These are phyloP conservation scores for Erebia ligea DNA, from an alignment of 2,888 invertebrate species.

Conservation along the genomic window DNA sequence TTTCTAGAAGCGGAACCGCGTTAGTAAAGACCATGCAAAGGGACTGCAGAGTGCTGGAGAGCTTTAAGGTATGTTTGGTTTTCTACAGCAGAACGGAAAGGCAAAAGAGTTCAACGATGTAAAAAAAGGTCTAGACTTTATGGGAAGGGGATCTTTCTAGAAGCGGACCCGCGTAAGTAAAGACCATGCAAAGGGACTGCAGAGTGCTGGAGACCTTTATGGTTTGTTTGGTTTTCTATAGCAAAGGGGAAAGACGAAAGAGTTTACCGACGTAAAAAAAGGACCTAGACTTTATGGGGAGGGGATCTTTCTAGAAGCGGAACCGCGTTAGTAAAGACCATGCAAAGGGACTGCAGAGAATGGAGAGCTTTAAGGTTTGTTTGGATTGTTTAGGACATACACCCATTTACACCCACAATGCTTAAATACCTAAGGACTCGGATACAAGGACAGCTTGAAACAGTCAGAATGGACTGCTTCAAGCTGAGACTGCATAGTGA, in stretches of 20 bases:
- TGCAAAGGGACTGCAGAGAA: conserved; percentile 82
- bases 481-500: too few species aligned
- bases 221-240: conserved; percentile 54
- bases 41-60: too few species aligned
- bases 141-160: conserved; percentile 97
- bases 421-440: too few species aligned
- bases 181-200: conserved; percentile 98
- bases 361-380: conserved; percentile 89
- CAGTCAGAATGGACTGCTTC: too few species aligned
- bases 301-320: conserved; percentile 97
- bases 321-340: conserved; percentile 97
- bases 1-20: conserved; percentile 96
- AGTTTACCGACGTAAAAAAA: conserved; percentile 93
- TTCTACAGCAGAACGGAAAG: conserved; percentile 91
- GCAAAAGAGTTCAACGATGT: conserved; percentile 94
- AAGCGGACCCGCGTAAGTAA: conserved; percentile 96
- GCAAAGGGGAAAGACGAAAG: conserved; percentile 95
- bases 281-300: conserved; percentile 99
- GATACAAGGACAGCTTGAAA: too few species aligned
- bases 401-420: too few species aligned
- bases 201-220: conserved; percentile 86
- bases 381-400: neutral
- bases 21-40: conserved; percentile 96
- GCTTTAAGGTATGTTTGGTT: too few species aligned
- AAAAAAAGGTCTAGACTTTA: conserved; percentile 98